Conservation (phyloP, 2,888 invertebrate genomes). For the Lymantria dispar region DNA sequence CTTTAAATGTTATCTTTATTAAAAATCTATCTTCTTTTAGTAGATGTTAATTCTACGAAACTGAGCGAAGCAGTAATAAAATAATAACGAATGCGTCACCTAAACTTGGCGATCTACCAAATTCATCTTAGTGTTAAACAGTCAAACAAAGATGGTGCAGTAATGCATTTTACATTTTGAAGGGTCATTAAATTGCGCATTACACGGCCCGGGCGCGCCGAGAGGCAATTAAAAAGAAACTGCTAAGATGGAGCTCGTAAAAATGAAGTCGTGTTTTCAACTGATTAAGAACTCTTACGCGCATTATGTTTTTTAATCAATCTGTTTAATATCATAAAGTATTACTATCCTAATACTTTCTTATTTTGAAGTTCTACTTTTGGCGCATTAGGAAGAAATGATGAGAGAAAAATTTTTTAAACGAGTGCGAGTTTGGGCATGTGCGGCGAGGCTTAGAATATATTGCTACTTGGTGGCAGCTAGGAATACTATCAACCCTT, state of each 20-base stretch:
- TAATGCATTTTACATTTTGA: slow-evolving; percentile 80
- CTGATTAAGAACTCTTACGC: slow-evolving; percentile 73
- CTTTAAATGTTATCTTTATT: no score
- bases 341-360: no score
- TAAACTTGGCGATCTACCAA: slow-evolving; percentile 35
- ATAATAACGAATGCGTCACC: slow-evolving; percentile 3
- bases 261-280: slow-evolving; percentile 74
- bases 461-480: no score
- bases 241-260: slow-evolving; percentile 75
- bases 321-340: no score
- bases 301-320: slow-evolving; percentile 63
- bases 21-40: no score
- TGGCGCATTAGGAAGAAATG: no score
- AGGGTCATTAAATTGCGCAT: slow-evolving; percentile 79
- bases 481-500: no score
- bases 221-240: slow-evolving; percentile 79
- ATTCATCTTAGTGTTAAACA: slow-evolving; percentile 44
- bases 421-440: no score
- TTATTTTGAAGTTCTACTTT: no score
- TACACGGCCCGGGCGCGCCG: slow-evolving; percentile 65
- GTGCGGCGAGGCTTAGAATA: no score
- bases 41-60: no score
- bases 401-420: no score
- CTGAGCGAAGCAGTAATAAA: not conserved
- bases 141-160: slow-evolving; percentile 74